A percentile compares a stretch with the other conserved stretches of the same genome.
Evolutionary conservation across 2,797 vertebrate species (phyloP).

Genomic region (Ctenosaura bakeri): DNA sequence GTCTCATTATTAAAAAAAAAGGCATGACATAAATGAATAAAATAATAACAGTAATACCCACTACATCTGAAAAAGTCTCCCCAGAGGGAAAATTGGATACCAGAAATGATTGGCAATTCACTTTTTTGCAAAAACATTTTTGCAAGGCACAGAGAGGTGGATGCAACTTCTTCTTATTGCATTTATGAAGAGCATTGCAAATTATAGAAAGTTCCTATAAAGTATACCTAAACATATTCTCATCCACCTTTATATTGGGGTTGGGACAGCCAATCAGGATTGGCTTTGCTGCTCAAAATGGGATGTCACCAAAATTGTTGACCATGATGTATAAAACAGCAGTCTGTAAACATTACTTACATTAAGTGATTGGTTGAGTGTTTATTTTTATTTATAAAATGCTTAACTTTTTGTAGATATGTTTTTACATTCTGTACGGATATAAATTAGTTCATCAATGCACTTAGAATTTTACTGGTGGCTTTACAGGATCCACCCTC

Average conservation of each 20-base stretch:
- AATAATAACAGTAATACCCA: no score
- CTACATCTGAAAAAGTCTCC: no score
- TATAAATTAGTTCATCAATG: conserved; percentile 38
- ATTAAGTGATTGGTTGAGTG: neutral
- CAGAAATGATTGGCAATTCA: no score
- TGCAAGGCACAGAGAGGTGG: no score
- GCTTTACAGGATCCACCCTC: conserved; percentile 60
- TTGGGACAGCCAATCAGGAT: neutral
- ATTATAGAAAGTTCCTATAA: neutral
- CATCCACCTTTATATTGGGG: neutral
- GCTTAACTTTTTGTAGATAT: neutral
- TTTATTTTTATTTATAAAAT: neutral
- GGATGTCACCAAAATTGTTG: neutral
- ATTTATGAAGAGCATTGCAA: neutral
- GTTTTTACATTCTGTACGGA: neutral
- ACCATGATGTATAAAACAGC: neutral
- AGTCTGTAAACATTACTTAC: no score
- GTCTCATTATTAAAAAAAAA: no score
- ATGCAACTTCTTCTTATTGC: neutral
- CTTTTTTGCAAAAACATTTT: no score
- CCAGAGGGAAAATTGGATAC: no score
- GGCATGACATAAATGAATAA: no score
- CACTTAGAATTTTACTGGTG: conserved; percentile 55
- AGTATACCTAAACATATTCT: neutral
- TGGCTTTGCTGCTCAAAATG: neutral